A percentile compares a stretch with the other conserved stretches of the same genome.
phyloP scores from a whole-genome alignment of 2,113 vertebrate species.

The Sturnus vulgaris region DNA sequence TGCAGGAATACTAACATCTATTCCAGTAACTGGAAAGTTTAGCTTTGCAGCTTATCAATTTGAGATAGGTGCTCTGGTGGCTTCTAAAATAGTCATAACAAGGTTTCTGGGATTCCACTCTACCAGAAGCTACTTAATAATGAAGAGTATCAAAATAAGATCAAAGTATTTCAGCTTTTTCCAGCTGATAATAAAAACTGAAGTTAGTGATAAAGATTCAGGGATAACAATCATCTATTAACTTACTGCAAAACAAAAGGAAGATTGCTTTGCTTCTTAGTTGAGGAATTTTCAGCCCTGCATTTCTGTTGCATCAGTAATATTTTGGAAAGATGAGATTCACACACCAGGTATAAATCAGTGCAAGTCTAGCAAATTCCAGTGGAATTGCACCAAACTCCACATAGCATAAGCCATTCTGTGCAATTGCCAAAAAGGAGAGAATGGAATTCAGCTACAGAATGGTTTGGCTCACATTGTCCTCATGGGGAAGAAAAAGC shows the following conservation, averaged over 20 bases:
- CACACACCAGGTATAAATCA: conserved; percentile 43
- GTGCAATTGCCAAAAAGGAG: neutral
- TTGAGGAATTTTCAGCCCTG: neutral
- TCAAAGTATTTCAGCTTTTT: neutral
- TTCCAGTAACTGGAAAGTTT: neutral
- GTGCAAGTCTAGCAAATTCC: conserved; percentile 20
- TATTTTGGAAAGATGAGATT: neutral
- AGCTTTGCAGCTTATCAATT: neutral
- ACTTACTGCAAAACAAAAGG: neutral
- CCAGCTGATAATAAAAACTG: neutral
- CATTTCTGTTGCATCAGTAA: conserved; percentile 3
- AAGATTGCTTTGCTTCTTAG: neutral
- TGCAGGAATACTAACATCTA: neutral
- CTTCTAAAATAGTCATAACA: neutral
- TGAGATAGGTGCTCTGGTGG: neutral
- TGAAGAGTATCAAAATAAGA: no score
- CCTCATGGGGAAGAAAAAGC: conserved; percentile 14
- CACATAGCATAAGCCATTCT: neutral
- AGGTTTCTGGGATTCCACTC: neutral
- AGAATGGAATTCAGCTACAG: neutral
- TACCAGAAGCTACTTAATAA: neutral
- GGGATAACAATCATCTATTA: neutral
- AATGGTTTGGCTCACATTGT: neutral
- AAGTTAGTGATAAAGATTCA: neutral
- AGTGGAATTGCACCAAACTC: conserved; percentile 8